These are phyloP conservation scores for Polyergus mexicanus DNA, from an alignment of 1,140 invertebrate genomes.

Conservation along the genomic window DNA sequence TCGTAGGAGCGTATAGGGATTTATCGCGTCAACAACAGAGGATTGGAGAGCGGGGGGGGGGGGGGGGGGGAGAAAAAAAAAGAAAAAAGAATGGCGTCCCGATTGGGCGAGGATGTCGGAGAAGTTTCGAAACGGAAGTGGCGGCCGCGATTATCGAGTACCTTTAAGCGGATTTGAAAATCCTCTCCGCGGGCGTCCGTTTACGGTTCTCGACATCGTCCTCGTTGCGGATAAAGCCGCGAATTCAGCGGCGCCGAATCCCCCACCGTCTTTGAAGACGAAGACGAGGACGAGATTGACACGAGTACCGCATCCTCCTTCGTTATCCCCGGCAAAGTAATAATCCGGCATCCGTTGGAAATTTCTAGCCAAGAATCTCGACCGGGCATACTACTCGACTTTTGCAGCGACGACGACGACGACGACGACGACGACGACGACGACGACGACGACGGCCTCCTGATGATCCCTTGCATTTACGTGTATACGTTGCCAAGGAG, in stretches of 20 bases:
- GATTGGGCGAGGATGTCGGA: neutral
- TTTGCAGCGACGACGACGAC: neutral
- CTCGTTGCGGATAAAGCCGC: slow-evolving; percentile 14
- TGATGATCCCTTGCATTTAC: slow-evolving; percentile 32
- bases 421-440: neutral
- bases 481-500: slow-evolving; percentile 31
- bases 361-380: slow-evolving; percentile 59
- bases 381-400: slow-evolving; percentile 50
- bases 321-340: slow-evolving; percentile 47
- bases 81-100: neutral
- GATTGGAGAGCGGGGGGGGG: too few relatives aligned
- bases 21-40: slow-evolving; percentile 41
- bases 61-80: too few relatives aligned
- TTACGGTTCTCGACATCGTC: neutral
- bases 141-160: slow-evolving; percentile 39
- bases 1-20: slow-evolving; percentile 2
- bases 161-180: slow-evolving; percentile 43
- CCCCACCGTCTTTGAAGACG: slow-evolving; percentile 49
- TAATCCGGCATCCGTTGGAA: slow-evolving; percentile 56
- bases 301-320: slow-evolving; percentile 4
- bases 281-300: slow-evolving; percentile 45
- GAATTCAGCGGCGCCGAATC: slow-evolving; percentile 23
- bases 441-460: neutral
- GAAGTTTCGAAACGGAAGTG: slow-evolving; percentile 43
- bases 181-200: neutral